Conservation (phyloP, 2,888 invertebrate species). For the Brachyopa scutellaris region DNA sequence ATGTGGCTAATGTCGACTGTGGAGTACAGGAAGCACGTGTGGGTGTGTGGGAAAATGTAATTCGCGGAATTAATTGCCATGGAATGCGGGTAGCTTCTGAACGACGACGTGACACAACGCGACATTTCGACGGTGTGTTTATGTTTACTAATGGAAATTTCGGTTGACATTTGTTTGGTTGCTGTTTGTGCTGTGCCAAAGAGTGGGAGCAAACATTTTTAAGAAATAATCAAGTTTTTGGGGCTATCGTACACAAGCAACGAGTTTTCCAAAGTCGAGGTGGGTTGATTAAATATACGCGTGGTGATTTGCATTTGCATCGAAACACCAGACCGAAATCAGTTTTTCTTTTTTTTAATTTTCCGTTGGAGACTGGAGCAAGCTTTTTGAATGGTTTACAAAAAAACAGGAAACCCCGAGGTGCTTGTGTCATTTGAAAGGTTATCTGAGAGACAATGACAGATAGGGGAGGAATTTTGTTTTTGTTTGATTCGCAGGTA, state of each 20-base stretch:
- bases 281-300: neutral
- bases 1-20: neutral
- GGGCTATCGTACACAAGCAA: neutral
- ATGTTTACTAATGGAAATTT: slow-evolving; percentile 31
- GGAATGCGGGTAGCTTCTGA: slow-evolving; percentile 16
- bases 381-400: too few relatives aligned
- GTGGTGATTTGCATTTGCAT: neutral
- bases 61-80: slow-evolving; percentile 6
- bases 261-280: too few relatives aligned
- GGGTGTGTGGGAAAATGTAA: slow-evolving; percentile 21
- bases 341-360: too few relatives aligned
- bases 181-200: neutral
- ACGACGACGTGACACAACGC: too few relatives aligned
- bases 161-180: slow-evolving; percentile 25
- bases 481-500: too few relatives aligned
- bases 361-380: too few relatives aligned
- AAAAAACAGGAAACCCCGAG: neutral
- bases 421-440: neutral
- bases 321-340: neutral
- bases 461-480: too few relatives aligned
- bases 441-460: neutral
- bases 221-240: slow-evolving; percentile 6
- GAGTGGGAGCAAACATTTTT: neutral
- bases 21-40: neutral
- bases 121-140: neutral